Evolutionary conservation across 1,140 invertebrate species (phyloP).

Genomic region (Listronotus bonariensis): DNA sequence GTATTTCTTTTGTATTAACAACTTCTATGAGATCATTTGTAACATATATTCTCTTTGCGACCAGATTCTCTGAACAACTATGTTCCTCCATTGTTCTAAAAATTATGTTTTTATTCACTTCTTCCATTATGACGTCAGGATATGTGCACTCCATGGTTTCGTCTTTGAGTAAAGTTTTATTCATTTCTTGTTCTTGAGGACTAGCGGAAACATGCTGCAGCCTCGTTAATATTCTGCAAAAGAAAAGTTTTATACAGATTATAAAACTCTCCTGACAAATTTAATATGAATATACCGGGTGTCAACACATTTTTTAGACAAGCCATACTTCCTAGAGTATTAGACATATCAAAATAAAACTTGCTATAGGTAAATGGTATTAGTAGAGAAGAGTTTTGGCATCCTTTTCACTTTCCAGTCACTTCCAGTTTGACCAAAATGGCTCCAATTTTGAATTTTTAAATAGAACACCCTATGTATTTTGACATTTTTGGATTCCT

Average conservation of each 20-base stretch:
- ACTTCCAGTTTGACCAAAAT: too few relatives aligned
- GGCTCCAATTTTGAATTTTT: too few relatives aligned
- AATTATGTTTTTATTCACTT: constrained; percentile 45
- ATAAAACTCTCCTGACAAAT: background rate
- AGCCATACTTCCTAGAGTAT: background rate
- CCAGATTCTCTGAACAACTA: constrained; percentile 60
- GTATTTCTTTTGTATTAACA: constrained; percentile 62
- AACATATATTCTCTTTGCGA: constrained; percentile 67
- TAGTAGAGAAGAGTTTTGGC: too few relatives aligned
- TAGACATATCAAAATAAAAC: too few relatives aligned
- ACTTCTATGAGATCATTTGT: constrained; percentile 79
- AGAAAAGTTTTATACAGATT: background rate
- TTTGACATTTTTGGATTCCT: too few relatives aligned
- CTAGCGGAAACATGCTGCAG: constrained; percentile 27
- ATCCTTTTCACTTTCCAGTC: too few relatives aligned
- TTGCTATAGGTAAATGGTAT: too few relatives aligned
- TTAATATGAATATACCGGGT: background rate
- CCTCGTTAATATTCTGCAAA: constrained; percentile 41
- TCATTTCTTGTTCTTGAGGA: constrained; percentile 44
- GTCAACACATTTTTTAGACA: too few relatives aligned
- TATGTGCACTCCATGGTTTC: constrained; percentile 45
- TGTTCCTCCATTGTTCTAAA: constrained; percentile 50
- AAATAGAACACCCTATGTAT: too few relatives aligned
- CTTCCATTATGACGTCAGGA: constrained; percentile 46
- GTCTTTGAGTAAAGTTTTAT: constrained; percentile 41